Percentiles rank a stretch among this genome's conserved stretches.
These are phyloP conservation scores for Leiothrix lutea DNA, from an alignment of 2,113 vertebrate genomes.

Conservation along the genomic window DNA sequence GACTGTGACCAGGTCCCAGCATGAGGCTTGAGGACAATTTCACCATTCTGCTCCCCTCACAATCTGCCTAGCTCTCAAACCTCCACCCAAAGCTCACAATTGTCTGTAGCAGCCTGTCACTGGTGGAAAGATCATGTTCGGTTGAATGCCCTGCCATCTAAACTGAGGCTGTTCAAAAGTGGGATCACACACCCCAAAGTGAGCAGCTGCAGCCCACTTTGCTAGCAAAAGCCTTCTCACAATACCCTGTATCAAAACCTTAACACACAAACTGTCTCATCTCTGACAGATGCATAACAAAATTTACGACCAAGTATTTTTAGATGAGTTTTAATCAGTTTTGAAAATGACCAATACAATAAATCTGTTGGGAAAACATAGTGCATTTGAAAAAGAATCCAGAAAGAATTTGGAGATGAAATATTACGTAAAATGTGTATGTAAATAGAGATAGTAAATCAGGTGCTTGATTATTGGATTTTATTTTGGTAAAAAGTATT, in stretches of 20 bases:
- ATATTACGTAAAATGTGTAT: neutral
- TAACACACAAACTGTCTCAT: neutral
- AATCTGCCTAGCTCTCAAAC: neutral
- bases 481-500: neutral
- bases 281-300: neutral
- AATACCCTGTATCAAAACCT: neutral
- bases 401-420: neutral
- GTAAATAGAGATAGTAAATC: neutral
- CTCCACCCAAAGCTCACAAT: neutral
- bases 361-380: neutral
- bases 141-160: neutral
- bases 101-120: rapidly evolving
- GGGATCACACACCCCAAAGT: neutral
- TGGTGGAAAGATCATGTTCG: neutral
- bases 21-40: neutral
- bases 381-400: neutral
- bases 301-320: neutral
- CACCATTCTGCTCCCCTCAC: rapidly evolving
- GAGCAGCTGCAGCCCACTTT: neutral
- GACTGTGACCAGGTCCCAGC: neutral
- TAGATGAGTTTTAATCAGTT: neutral
- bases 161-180: neutral
- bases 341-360: neutral
- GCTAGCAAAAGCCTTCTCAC: neutral
- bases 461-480: neutral